Percentiles rank a stretch among this genome's conserved stretches.
Evolutionary conservation across 2,797 vertebrate species (phyloP).

Genomic region (Natrix natrix): DNA sequence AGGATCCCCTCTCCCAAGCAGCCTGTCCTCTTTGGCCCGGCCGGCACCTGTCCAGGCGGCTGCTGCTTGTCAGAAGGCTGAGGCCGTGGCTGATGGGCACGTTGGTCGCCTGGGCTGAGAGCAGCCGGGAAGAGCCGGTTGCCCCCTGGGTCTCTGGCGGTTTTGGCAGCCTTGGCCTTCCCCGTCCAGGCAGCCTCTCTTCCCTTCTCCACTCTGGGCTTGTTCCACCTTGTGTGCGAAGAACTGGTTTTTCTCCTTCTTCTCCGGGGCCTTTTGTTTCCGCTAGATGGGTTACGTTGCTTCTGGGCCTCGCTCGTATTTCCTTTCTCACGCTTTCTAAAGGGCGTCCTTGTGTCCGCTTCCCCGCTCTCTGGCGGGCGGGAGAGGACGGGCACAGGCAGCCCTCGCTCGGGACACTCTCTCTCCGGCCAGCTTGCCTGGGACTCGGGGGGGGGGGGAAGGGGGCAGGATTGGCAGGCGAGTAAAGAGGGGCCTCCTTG

Average conservation of each 20-base stretch:
- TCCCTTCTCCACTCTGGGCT: conserved; percentile 69
- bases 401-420: not conserved
- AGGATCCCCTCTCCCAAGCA: not conserved
- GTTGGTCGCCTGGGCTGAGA: not conserved
- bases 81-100: not conserved
- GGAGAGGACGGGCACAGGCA: not conserved
- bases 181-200: conserved; percentile 37
- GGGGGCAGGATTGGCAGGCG: not conserved
- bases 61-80: not conserved
- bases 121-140: not conserved
- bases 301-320: conserved; percentile 59
- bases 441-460: no score
- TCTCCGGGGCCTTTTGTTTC: conserved; percentile 65
- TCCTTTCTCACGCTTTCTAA: conserved; percentile 64
- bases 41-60: no score
- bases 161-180: not conserved
- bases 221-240: conserved; percentile 47
- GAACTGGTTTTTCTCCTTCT: conserved; percentile 70
- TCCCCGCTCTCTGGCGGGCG: not conserved
- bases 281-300: conserved; percentile 61
- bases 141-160: not conserved
- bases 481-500: not conserved
- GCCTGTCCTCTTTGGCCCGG: not conserved
- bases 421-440: not conserved
- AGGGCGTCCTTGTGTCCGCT: conserved; percentile 22